Percentiles rank a stretch among this genome's conserved stretches.
Conservation (phyloP, 2,113 vertebrate species). For the Lepus europaeus region DNA sequence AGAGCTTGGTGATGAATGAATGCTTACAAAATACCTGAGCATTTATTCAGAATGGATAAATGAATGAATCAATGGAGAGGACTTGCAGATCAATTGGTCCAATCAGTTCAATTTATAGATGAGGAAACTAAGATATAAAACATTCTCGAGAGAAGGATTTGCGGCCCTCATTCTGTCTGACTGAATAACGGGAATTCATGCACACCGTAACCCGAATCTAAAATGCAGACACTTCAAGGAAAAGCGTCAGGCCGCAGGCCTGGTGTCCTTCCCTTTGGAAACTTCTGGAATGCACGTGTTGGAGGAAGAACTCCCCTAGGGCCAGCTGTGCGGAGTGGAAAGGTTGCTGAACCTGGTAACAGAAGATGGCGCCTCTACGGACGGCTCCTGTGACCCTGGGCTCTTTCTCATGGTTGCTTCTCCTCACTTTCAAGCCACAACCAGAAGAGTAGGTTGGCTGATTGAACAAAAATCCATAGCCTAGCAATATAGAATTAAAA, state of each 20-base stretch:
- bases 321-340: background rate
- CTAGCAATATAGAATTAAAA: background rate
- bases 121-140: background rate
- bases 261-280: background rate
- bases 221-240: background rate
- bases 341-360: background rate
- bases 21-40: background rate
- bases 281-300: background rate
- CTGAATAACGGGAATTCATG: background rate
- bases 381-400: background rate
- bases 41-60: too few relatives aligned
- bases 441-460: background rate
- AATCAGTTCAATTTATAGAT: constrained; percentile 20
- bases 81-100: background rate
- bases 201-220: background rate
- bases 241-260: background rate
- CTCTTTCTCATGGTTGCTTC: background rate
- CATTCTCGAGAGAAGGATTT: background rate
- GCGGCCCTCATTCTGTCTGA: background rate
- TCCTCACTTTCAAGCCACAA: background rate
- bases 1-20: background rate
- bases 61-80: background rate
- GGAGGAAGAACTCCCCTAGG: background rate
- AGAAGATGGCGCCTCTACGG: background rate
- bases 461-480: background rate